A percentile compares a stretch with the other conserved stretches of the same genome.
Evolutionary conservation across 2,888 invertebrate species (phyloP).

Genomic region (Chymomyza procnemis): DNA sequence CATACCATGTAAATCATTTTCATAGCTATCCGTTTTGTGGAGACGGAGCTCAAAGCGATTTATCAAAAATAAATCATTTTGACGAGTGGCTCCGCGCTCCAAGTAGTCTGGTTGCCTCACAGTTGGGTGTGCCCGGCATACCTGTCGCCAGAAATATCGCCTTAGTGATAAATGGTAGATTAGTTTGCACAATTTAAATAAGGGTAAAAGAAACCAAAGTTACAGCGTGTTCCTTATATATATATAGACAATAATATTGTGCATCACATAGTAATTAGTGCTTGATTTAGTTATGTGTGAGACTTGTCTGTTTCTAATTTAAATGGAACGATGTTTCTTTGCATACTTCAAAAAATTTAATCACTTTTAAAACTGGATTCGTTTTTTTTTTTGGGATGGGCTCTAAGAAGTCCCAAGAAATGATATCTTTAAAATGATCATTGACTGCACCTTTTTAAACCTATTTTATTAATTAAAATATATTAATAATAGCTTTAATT

Average conservation of each 20-base stretch:
- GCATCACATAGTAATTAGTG: constrained; percentile 67
- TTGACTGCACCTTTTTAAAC: too few species aligned
- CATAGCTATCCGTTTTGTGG: constrained; percentile 49
- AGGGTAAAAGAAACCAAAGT: not conserved
- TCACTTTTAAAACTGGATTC: not conserved
- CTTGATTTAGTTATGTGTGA: constrained; percentile 53
- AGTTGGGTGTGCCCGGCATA: constrained; percentile 35
- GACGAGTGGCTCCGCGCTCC: constrained; percentile 56
- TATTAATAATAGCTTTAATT: too few species aligned
- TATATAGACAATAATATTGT: constrained; percentile 41
- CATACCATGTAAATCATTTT: constrained; percentile 75
- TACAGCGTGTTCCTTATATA: not conserved
- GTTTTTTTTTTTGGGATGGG: too few species aligned
- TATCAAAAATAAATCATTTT: constrained; percentile 78
- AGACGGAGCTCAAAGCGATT: constrained; percentile 58
- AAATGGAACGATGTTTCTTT: not conserved
- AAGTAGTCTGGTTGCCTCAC: constrained; percentile 18
- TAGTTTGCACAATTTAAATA: constrained; percentile 72
- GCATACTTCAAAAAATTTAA: not conserved
- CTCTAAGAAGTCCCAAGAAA: too few species aligned
- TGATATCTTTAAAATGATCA: too few species aligned
- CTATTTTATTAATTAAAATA: too few species aligned
- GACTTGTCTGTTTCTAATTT: not conserved
- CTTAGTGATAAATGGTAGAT: constrained; percentile 73
- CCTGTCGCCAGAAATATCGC: constrained; percentile 61